Evolutionary conservation across 2,888 invertebrate species (phyloP), one percentile per base, ranked within the genome.

Genomic region (Hemicrepidius hirtus): DNA sequence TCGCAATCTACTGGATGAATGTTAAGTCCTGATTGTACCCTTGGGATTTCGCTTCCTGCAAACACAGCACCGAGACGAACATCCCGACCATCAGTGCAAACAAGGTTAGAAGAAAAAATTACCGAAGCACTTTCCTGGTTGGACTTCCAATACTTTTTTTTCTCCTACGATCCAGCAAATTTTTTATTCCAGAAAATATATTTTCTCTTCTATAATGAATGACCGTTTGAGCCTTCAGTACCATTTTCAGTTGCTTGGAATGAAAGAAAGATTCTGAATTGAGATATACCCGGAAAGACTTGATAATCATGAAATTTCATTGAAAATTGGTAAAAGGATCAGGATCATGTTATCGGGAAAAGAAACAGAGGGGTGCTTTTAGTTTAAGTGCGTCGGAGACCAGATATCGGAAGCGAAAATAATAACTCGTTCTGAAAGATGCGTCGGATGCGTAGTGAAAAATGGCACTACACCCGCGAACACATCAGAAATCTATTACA

Each of bases 401-500:
- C 37, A 41, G 60, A 24, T 24, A 41, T 41, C 41, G 40, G 41
- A 7, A 20, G 40, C 49, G 21, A 24, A 66, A 55, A 67, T 67
- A 50, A 67, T 60, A 60, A 68, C 50, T 68, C 41, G 57, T 35
- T 44, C 41, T 67, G 57, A 57, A 67, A 32, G 62, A 63, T 63
- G 44, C 46, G 76, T 73, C 71, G 78, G 76, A 76, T 77, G 74
- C 70, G 71, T 75, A 63, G 77, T 81, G 80, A 81, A 79, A 80
- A 79, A 81, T 81, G 81, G 77, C 71, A 63, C 70, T 76, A 77
- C 78, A 76, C 75, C 77, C 76, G 76, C 75, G 77, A 80, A 80
- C 80, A 80, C 77, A 79, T 80, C 80, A 79, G 79, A 81, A 81
- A 80, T 80, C 80, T 81, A 80, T 80, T 81, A 82, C 77, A 28